phyloP scores from a whole-genome alignment of 2,797 vertebrate species.

The Typhlichthys subterraneus region DNA sequence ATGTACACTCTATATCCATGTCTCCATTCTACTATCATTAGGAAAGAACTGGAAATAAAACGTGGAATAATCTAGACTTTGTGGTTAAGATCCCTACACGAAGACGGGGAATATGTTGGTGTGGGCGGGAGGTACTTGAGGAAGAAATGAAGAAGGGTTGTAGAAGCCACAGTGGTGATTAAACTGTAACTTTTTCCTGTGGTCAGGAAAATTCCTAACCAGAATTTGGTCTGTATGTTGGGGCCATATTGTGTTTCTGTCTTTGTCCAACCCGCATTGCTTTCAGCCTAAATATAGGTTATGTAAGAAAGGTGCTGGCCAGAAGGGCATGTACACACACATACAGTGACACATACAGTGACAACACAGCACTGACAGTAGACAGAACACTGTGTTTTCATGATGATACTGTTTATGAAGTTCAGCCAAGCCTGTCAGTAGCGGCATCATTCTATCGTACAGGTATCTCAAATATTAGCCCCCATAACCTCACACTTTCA shows the following conservation, averaged over 20 bases:
- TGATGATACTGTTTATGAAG: conserved; percentile 10
- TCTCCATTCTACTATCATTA: too few relatives aligned
- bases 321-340: conserved; percentile 5
- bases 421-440: not conserved
- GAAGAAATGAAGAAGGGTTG: conserved; percentile 49
- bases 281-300: conserved; percentile 62
- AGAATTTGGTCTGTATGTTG: conserved; percentile 49
- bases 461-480: not conserved
- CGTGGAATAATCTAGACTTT: conserved; percentile 45
- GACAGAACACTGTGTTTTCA: conserved; percentile 17
- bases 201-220: conserved; percentile 35
- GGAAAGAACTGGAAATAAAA: too few relatives aligned
- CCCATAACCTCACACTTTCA: not conserved
- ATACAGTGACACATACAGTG: not conserved
- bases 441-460: conserved; percentile 1
- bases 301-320: conserved; percentile 38
- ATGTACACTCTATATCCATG: too few relatives aligned
- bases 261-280: conserved; percentile 52
- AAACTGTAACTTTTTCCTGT: conserved; percentile 61
- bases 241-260: conserved; percentile 58
- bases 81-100: conserved; percentile 38
- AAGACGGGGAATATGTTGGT: conserved; percentile 36
- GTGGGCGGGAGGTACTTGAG: conserved; percentile 5
- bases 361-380: not conserved
- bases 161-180: conserved; percentile 54